Base-by-base conservation (phyloP, 2,113 vertebrate species). In the Sitta europaea region DNA sequence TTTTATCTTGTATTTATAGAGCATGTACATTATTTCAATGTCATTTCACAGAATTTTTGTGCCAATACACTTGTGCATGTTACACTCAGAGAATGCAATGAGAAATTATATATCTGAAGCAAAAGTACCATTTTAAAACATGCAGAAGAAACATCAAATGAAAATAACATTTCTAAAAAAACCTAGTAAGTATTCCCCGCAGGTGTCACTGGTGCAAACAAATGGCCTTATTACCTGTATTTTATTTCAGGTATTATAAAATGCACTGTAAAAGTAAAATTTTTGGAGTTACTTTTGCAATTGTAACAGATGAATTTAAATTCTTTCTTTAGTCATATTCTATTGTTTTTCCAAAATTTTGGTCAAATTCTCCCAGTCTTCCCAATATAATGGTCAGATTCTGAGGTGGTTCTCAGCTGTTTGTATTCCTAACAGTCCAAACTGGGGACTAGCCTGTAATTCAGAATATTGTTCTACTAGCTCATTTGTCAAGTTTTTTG, bases 161-260 rank as follows among this genome's bases (percentile, higher is more conserved):
- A 90, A 92, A 94, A 82, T 9, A 79, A 2, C 2, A 6, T 65
- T 90, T 66, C 10, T 43, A 22, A 21, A 55, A 31, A 79, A 76
- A 62, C 22, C 11, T 54, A n/a, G 3, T 33, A 15, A 51, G 6
- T 14, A 10, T 45, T 76, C 14, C 10, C 16, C 76, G 45, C 50
- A 61, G 6, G 3, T 65, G 8, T 29, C 23, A 58, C 5, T 2
- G 10, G 2, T 42, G 1, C 4, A 23, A 50, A 53, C 2, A 18
- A 47, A 38, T 3, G 1, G 15, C 16, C 33, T 73, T 38, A 63
- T 43, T 43, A 36, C 23, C 21, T 71, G 5, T 62, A 80, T 75
- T 22, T 87, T 53, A 73, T 68, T 48, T 79, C 33, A 65, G 5
- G 4, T 61, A 13, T 62, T 57, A 79, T 18, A 76, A 90, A 90